Base-by-base conservation (phyloP, 2,797 vertebrate species). In the Spinus olivaceus region DNA sequence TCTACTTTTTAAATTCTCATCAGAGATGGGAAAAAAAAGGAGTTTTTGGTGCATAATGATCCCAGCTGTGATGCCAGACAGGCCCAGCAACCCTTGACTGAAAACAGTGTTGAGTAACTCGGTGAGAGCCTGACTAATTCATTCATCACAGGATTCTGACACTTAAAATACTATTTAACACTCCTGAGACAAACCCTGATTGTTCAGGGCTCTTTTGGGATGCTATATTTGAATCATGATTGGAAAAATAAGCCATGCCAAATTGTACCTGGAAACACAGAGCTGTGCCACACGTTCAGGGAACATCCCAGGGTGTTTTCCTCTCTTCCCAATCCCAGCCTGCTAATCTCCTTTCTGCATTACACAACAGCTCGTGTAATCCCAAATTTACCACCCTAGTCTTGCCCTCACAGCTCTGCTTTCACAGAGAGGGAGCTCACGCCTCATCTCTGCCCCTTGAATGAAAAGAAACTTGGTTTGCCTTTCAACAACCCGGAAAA, bases 281-380 rank as follows among this genome's bases (percentile, higher is more conserved):
- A 65, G 69, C 7, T 7, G 3, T 33, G 61, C 3, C 61, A 42
- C 4, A 11, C 3, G 0, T 5, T 7, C 72, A 42, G 12, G 9
- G 77, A 73, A 73, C 65, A 87, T 81, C 84, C 73, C 19, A 3
- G 78, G 47, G 50, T 72, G 84, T 60, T 87, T 25, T 69, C 81
- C 66, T 60, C 53, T 37, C 81, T 76, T 17, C 57, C 47, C 46
- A 47, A 42, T 28, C 72, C 59, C n/a, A 59, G 35, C 4, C 70
- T 74, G 57, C 30, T 94, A 70, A 92, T 90, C 94, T 86, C 70
- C 81, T 77, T 67, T 64, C 63, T 60, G 77, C 39, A 47, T 94
- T 94, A 93, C 78, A 86, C 92, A 94, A 94, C 73, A 49, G 39
- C 33, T 57, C 79, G 0, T 27, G 79, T 72, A 90, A 94, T 88